phyloP scores from a whole-genome alignment of 2,113 vertebrate species.

The Amphiprion ocellaris region DNA sequence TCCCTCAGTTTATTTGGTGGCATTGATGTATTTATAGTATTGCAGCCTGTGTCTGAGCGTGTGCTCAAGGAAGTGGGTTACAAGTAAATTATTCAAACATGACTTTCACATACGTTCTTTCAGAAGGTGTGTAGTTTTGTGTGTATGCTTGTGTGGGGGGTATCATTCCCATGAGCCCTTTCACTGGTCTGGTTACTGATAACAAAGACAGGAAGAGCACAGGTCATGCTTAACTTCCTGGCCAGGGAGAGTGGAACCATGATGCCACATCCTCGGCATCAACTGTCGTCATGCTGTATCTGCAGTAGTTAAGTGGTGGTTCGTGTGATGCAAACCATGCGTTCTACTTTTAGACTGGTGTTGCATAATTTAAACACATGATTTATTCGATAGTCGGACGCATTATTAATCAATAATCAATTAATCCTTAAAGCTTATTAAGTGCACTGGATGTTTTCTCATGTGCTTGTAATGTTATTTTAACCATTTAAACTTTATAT shows the following conservation, averaged over 20 bases:
- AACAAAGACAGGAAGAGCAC: conserved; percentile 83
- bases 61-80: conserved; percentile 37
- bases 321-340: background rate
- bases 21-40: conserved; percentile 21
- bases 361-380: too few relatives aligned
- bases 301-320: background rate
- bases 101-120: conserved; percentile 37
- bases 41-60: background rate
- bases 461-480: too few relatives aligned
- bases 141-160: background rate
- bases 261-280: conserved; percentile 43
- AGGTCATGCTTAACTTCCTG: conserved; percentile 66
- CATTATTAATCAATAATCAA: too few relatives aligned
- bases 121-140: conserved; percentile 9
- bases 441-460: too few relatives aligned
- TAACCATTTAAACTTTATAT: too few relatives aligned
- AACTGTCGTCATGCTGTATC: background rate
- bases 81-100: conserved; percentile 62
- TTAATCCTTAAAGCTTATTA: too few relatives aligned
- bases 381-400: too few relatives aligned
- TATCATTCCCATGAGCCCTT: conserved; percentile 46
- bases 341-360: background rate
- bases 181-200: conserved; percentile 54
- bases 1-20: background rate
- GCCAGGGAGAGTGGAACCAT: conserved; percentile 19